Percentiles rank a stretch among this genome's conserved stretches.
Evolutionary conservation across 2,113 vertebrate species (phyloP).

Genomic region (Leuciscus idus): DNA sequence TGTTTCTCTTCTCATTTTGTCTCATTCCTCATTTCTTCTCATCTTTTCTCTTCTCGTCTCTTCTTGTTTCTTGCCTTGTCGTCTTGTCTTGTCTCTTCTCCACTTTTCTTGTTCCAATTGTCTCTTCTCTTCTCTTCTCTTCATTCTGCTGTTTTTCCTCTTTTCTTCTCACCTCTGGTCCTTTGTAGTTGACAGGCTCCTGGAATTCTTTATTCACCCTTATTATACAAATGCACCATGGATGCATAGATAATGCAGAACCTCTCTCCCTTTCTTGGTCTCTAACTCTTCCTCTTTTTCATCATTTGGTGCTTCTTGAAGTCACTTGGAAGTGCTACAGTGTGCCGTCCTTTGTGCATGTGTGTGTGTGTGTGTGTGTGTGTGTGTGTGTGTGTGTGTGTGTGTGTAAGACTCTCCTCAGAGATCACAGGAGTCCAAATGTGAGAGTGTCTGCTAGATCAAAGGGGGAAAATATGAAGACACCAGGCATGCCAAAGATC

Average conservation of each 20-base stretch:
- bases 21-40: background rate
- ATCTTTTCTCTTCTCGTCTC: background rate
- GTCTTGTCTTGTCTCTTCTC: background rate
- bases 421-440: constrained; percentile 57
- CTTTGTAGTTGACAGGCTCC: constrained; percentile 16
- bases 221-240: constrained; percentile 16
- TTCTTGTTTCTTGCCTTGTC: no score
- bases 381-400: constrained; percentile 9
- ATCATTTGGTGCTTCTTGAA: constrained; percentile 43
- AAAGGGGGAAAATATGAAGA: constrained; percentile 54
- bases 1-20: no score
- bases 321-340: constrained; percentile 36
- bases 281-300: constrained; percentile 40
- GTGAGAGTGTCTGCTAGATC: constrained; percentile 51
- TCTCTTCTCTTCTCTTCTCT: background rate
- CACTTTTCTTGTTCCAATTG: background rate
- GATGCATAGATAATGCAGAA: constrained; percentile 31
- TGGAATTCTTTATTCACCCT: constrained; percentile 22
- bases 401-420: constrained; percentile 29
- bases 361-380: constrained; percentile 8
- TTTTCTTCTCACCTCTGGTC: background rate
- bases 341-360: constrained; percentile 15
- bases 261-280: constrained; percentile 4
- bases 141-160: background rate
- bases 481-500: constrained; percentile 53